These are phyloP conservation scores for Cirrhinus molitorella DNA, from an alignment of 2,797 vertebrate genomes.

Conservation along the genomic window DNA sequence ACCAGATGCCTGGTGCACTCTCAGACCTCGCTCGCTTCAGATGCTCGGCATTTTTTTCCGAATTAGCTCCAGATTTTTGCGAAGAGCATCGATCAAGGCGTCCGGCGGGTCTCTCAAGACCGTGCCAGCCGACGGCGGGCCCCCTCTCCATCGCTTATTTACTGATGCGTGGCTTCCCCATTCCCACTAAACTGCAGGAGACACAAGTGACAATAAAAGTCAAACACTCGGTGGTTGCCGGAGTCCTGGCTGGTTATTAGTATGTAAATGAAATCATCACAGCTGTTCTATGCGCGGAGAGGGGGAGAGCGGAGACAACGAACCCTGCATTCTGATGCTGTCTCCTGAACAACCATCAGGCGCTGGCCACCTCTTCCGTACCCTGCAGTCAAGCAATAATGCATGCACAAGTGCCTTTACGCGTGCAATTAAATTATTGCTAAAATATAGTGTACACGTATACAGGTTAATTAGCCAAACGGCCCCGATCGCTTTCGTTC, in stretches of 20 bases:
- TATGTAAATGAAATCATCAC: slow-evolving; percentile 94
- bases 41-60: slow-evolving; percentile 24
- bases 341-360: slow-evolving; percentile 55
- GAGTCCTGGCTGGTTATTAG: slow-evolving; percentile 91
- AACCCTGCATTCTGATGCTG: slow-evolving; percentile 61
- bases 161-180: slow-evolving; percentile 83
- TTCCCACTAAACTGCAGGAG: slow-evolving; percentile 88
- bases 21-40: background rate
- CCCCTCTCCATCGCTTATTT: slow-evolving; percentile 83
- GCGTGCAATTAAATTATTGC: slow-evolving; percentile 42
- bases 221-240: slow-evolving; percentile 87
- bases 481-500: slow-evolving; percentile 2
- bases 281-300: slow-evolving; percentile 87
- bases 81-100: slow-evolving; percentile 35
- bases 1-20: slow-evolving; percentile 46
- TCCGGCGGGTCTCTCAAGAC: slow-evolving; percentile 37
- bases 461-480: slow-evolving; percentile 40
- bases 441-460: slow-evolving; percentile 38
- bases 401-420: slow-evolving; percentile 31
- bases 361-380: slow-evolving; percentile 52
- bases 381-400: slow-evolving; percentile 50
- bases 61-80: slow-evolving; percentile 54
- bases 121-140: slow-evolving; percentile 20
- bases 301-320: slow-evolving; percentile 40
- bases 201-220: slow-evolving; percentile 83